Evolutionary conservation across 2,888 invertebrate genomes (phyloP).

Genomic region (Diarsia dahlii): DNA sequence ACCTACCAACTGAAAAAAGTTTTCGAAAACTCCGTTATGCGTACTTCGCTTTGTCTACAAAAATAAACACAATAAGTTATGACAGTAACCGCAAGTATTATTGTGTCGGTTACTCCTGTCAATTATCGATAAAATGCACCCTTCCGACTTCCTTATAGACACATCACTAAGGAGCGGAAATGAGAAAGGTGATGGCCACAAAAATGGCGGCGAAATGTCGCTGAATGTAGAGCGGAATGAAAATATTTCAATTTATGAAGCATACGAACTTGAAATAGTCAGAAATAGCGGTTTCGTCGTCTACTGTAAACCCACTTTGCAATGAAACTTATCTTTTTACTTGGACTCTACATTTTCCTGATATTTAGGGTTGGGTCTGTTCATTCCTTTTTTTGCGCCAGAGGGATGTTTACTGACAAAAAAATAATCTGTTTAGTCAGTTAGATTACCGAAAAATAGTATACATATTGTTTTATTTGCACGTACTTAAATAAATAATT

Average conservation of each 20-base stretch:
- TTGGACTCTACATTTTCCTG: background rate
- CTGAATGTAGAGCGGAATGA: background rate
- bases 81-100: conserved; percentile 14
- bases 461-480: too few relatives aligned
- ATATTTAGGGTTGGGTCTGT: background rate
- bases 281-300: background rate
- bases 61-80: conserved; percentile 16
- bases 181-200: conserved; percentile 14
- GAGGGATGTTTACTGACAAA: too few relatives aligned
- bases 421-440: too few relatives aligned
- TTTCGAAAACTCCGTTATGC: background rate
- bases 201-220: conserved; percentile 5
- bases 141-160: conserved; percentile 11
- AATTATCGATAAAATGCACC: conserved; percentile 36
- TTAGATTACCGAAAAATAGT: too few relatives aligned
- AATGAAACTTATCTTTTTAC: background rate
- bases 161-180: conserved; percentile 27
- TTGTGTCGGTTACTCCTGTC: conserved; percentile 1
- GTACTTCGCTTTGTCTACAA: background rate
- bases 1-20: background rate
- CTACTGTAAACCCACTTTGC: background rate
- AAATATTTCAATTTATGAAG: background rate
- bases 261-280: background rate
- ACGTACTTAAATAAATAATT: too few relatives aligned
- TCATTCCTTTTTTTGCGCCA: too few relatives aligned